phyloP scores from a whole-genome alignment of 2,888 invertebrate genomes.

The Molanna angustata region DNA sequence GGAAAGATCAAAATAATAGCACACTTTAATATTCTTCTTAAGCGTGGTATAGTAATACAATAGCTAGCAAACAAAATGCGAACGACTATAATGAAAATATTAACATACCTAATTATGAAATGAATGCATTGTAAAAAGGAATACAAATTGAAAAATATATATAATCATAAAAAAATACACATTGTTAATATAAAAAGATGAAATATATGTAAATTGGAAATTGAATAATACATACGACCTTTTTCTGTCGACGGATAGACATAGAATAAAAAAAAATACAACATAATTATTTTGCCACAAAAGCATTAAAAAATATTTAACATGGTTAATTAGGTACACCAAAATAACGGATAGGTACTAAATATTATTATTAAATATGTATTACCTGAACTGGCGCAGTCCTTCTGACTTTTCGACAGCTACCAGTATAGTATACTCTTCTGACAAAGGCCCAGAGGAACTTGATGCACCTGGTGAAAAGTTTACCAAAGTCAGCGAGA shows the following conservation, averaged over 20 bases:
- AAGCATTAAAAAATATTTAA: too few species aligned
- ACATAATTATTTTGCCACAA: too few species aligned
- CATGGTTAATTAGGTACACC: too few species aligned
- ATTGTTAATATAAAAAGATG: neutral
- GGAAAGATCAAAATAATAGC: too few species aligned
- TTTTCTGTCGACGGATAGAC: neutral
- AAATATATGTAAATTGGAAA: neutral
- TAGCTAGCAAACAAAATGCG: too few species aligned
- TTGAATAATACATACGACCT: neutral
- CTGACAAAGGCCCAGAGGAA: conserved; percentile 86
- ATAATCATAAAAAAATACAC: neutral
- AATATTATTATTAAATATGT: too few species aligned
- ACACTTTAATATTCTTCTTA: too few species aligned
- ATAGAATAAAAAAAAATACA: neutral
- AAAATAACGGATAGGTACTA: too few species aligned
- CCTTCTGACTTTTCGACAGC: conserved; percentile 72
- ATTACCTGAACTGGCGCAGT: conserved; percentile 71
- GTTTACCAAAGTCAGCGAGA: conserved; percentile 91
- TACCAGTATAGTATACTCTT: conserved; percentile 81
- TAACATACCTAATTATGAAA: neutral
- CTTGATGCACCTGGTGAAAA: conserved; percentile 87
- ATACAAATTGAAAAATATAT: neutral
- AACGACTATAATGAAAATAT: neutral
- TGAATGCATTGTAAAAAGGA: neutral
- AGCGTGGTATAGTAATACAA: too few species aligned